phyloP scores from a whole-genome alignment of 2,113 vertebrate genomes.

The Larimichthys polyactis region DNA sequence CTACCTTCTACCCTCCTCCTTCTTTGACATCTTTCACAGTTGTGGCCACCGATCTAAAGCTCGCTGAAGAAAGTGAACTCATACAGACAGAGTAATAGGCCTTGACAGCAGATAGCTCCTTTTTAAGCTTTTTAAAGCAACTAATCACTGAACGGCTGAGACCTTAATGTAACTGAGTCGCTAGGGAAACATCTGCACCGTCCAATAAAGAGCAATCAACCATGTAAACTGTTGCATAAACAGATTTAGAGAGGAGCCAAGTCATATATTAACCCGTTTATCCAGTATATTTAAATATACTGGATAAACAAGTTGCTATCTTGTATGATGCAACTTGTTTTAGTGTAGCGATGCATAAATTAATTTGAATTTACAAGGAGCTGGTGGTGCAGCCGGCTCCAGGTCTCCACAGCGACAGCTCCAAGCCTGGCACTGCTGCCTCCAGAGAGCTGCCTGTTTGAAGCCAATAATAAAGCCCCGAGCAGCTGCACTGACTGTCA shows the following conservation, averaged over 20 bases:
- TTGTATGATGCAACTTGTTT: neutral
- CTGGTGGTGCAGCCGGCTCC: conserved; percentile 17
- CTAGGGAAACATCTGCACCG: neutral
- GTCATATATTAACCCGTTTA: neutral
- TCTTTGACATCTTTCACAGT: neutral
- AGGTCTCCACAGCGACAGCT: conserved; percentile 50
- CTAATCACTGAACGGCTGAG: no score
- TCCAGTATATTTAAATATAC: neutral
- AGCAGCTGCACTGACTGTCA: conserved; percentile 73
- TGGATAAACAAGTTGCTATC: neutral
- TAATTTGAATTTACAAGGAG: conserved; percentile 17
- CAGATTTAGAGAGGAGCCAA: neutral
- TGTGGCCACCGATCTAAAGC: no score
- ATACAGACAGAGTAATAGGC: neutral
- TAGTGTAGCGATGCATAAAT: neutral
- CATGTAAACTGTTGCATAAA: neutral
- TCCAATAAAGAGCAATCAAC: neutral
- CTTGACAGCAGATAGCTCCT: neutral
- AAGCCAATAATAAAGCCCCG: conserved; percentile 67
- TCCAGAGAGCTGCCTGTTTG: conserved; percentile 49
- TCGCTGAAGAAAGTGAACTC: neutral
- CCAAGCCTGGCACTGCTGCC: conserved; percentile 46
- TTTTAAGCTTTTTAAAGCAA: neutral
- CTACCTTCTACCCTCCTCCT: no score
- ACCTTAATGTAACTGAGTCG: neutral